Conservation (phyloP, 2,113 vertebrate species). For the Tympanuchus pallidicinctus region DNA sequence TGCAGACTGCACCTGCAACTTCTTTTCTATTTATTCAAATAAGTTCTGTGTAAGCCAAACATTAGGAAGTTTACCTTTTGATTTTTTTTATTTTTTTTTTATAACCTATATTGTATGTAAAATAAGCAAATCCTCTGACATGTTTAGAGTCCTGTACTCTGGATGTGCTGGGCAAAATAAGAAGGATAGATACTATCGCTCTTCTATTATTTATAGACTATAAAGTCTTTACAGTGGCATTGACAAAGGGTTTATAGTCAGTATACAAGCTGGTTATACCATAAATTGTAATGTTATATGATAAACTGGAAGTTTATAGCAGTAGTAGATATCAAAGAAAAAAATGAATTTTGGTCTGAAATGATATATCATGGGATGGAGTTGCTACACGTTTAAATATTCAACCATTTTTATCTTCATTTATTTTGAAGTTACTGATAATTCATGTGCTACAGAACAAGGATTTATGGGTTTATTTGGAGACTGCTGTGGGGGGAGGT, state of each 20-base stretch:
- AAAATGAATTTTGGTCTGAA: constrained; percentile 76
- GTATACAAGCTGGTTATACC: constrained; percentile 85
- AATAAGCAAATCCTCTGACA: constrained; percentile 77
- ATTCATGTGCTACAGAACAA: constrained; percentile 74
- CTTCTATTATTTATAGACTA: constrained; percentile 83
- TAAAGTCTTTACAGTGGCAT: constrained; percentile 85
- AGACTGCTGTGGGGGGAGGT: constrained; percentile 45
- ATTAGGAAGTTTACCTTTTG: constrained; percentile 28
- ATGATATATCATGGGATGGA: constrained; percentile 77
- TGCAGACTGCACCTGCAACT: constrained; percentile 17
- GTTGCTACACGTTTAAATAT: constrained; percentile 81
- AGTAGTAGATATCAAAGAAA: constrained; percentile 81
- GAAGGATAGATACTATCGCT: constrained; percentile 76
- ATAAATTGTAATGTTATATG: constrained; percentile 88
- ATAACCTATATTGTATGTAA: constrained; percentile 70
- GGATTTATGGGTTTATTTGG: constrained; percentile 80
- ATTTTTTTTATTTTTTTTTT: background rate
- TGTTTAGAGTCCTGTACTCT: constrained; percentile 75
- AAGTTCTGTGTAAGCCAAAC: constrained; percentile 11
- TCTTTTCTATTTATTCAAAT: constrained; percentile 26
- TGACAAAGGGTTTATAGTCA: constrained; percentile 85
- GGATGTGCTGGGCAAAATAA: constrained; percentile 76
- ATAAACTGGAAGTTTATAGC: constrained; percentile 85
- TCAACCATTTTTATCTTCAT: constrained; percentile 83
- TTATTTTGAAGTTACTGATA: constrained; percentile 75